Percentiles rank a stretch among this genome's conserved stretches.
These are phyloP conservation scores for Nomada flava DNA, from an alignment of 2,888 invertebrate species.

Conservation along the genomic window DNA sequence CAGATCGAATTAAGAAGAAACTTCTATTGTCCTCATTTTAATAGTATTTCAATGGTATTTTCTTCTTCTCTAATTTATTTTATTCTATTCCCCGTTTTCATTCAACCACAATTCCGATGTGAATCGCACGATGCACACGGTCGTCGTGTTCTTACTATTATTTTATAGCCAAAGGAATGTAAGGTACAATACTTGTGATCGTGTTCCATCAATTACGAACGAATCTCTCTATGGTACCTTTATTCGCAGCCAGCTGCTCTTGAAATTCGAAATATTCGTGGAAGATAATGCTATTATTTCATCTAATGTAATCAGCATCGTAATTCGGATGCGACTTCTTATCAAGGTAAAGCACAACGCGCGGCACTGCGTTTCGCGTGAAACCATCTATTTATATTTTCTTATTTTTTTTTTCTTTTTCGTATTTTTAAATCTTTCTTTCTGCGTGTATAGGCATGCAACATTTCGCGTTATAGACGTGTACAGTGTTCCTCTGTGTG, in stretches of 20 bases:
- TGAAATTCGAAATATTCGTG: slow-evolving; percentile 62
- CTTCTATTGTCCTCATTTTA: not conserved
- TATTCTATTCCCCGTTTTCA: not conserved
- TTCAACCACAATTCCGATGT: not conserved
- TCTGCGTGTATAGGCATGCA: slow-evolving; percentile 64
- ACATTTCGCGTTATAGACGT: slow-evolving; percentile 59
- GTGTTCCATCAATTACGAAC: slow-evolving; percentile 79
- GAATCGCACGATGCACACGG: slow-evolving; percentile 55
- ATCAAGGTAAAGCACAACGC: slow-evolving; percentile 60
- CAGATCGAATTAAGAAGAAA: not conserved
- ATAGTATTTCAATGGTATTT: not conserved
- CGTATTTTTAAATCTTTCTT: slow-evolving; percentile 21
- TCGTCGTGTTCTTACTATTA: slow-evolving; percentile 72
- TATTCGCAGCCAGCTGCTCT: slow-evolving; percentile 82
- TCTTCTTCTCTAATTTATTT: no score
- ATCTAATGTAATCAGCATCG: slow-evolving; percentile 45
- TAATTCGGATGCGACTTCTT: slow-evolving; percentile 43
- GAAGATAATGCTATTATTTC: slow-evolving; percentile 67
- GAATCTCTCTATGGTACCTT: slow-evolving; percentile 76
- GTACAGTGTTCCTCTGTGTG: slow-evolving; percentile 40
- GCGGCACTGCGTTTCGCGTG: slow-evolving; percentile 60
- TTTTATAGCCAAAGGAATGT: slow-evolving; percentile 84
- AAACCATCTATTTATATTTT: slow-evolving; percentile 36
- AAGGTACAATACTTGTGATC: slow-evolving; percentile 84
- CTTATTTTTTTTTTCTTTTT: not conserved